Base-by-base conservation (phyloP, 2,888 invertebrate species). In the Microdon myrmicae region DNA sequence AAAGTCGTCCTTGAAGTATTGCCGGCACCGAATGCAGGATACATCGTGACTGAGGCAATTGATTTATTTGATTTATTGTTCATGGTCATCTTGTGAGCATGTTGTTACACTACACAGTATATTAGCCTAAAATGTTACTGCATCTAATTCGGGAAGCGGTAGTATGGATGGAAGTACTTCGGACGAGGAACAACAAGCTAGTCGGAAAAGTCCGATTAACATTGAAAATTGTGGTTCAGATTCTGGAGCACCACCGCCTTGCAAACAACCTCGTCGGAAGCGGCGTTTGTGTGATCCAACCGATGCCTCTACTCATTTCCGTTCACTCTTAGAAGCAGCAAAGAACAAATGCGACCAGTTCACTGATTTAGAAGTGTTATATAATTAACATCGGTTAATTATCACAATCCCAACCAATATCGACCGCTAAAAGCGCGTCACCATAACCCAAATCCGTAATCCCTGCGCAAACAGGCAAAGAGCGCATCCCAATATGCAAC, bases 81-180 rank as follows among this genome's bases (percentile, higher is more conserved):
- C n/a, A n/a, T n/a, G n/a, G n/a, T n/a, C n/a, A n/a, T n/a, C n/a
- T n/a, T n/a, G n/a, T n/a, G n/a, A n/a, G n/a, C n/a, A n/a, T n/a
- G n/a, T n/a, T 56, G 53, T 75, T 17, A 71, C 78, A 68, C 72
- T 74, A 47, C 74, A 77, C 16, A 73, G 82, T 78, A 70, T 83
- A 76, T 68, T 81, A 75, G 70, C 80, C 71, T 69, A 75, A 1
- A 74, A 79, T 83, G 68, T 85, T 80, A 69, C 85, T 77, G 76
- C 78, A 3, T 73, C 85, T 81, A 90, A 90, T 47, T 89, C 90
- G 2, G 91, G 91, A 73, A 90, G 90, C 71, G 89, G 90, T 53
- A 90, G 90, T 79, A 86, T 89, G 81, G 90, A 90, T 75, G 89
- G 87, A 56, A 90, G 89, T 69, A 90, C 90, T 78, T 90, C 90